Evolutionary conservation across 2,113 vertebrate genomes (phyloP).

Genomic region (Oryzias javanicus): DNA sequence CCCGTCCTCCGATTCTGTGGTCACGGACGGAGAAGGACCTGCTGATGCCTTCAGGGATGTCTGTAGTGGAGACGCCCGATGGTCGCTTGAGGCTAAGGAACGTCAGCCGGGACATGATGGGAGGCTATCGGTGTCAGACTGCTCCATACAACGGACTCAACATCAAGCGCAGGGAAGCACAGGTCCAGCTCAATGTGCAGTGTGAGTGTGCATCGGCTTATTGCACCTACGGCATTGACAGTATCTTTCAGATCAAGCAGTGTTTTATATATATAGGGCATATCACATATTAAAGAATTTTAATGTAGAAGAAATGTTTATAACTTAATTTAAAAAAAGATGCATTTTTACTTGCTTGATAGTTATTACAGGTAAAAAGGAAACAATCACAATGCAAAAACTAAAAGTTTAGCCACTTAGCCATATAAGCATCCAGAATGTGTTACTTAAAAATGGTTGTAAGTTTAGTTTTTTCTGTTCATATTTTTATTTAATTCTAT

Average conservation of each 20-base stretch:
- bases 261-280: background rate
- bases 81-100: slow-evolving; percentile 87
- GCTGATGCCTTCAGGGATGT: slow-evolving; percentile 83
- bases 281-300: background rate
- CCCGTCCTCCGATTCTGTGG: slow-evolving; percentile 92
- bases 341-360: too few relatives aligned
- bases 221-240: background rate
- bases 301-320: background rate
- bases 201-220: slow-evolving; percentile 81
- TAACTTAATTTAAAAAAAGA: background rate
- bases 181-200: slow-evolving; percentile 92
- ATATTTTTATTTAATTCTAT: too few relatives aligned
- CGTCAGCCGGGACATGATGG: slow-evolving; percentile 88
- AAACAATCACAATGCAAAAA: too few relatives aligned
- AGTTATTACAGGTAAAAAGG: too few relatives aligned
- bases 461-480: too few relatives aligned
- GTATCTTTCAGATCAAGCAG: background rate
- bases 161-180: slow-evolving; percentile 87
- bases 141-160: slow-evolving; percentile 97
- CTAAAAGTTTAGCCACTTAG: too few relatives aligned
- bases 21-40: slow-evolving; percentile 90
- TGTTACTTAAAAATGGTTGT: too few relatives aligned
- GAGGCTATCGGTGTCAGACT: slow-evolving; percentile 92
- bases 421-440: too few relatives aligned
- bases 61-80: slow-evolving; percentile 82